These are phyloP conservation scores for Graphium colonna DNA, from an alignment of 2,888 invertebrate genomes.

Conservation along the genomic window DNA sequence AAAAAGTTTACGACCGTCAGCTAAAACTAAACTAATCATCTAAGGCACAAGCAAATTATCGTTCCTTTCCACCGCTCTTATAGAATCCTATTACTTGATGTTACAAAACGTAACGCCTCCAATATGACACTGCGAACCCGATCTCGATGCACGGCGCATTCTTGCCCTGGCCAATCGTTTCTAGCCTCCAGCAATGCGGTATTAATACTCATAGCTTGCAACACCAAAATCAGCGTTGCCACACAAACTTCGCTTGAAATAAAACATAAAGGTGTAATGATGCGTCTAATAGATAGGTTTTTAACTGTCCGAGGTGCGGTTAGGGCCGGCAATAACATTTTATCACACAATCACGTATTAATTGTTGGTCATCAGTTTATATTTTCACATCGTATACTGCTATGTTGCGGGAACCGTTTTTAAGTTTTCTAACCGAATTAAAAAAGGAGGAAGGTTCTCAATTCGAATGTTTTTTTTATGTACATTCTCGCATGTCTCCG, in stretches of 20 bases:
- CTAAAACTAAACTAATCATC: no score
- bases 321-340: neutral
- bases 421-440: no score
- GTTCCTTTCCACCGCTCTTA: no score
- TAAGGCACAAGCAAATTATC: no score
- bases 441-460: no score
- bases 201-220: slow-evolving; percentile 17
- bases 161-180: slow-evolving; percentile 17
- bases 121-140: neutral
- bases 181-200: slow-evolving; percentile 19
- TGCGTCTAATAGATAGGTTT: neutral
- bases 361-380: neutral
- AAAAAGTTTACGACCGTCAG: no score
- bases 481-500: no score
- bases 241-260: slow-evolving; percentile 6
- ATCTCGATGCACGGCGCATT: neutral
- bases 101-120: neutral
- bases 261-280: slow-evolving; percentile 8
- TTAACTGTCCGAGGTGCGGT: neutral
- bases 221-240: slow-evolving; percentile 20
- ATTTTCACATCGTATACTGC: neutral
- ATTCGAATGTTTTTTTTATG: no score
- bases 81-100: no score
- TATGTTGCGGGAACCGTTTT: neutral
- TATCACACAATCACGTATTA: neutral